Conservation (phyloP, 2,113 vertebrate species). For the cattle (Bos taurus) region DNA sequence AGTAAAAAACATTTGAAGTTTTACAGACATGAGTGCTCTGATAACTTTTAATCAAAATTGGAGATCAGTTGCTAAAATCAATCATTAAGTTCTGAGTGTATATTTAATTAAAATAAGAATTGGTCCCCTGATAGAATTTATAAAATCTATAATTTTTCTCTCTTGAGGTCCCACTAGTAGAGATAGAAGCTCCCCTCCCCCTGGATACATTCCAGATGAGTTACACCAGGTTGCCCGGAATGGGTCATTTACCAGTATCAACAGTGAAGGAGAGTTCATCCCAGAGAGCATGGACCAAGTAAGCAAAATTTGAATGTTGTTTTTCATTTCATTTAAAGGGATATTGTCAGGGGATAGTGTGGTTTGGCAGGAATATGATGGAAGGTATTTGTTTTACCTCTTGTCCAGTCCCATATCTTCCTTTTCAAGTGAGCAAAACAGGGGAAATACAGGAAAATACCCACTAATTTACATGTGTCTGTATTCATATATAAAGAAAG, state of each 20-base stretch:
- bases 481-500: not conserved
- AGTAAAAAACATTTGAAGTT: conserved; percentile 21
- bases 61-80: not conserved
- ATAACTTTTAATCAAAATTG: not conserved
- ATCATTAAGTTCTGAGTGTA: not conserved
- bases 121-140: conserved; percentile 16
- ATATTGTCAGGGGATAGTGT: not conserved
- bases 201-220: conserved; percentile 98
- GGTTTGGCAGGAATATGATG: not conserved
- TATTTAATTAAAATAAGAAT: conserved; percentile 33
- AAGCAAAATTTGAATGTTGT: not conserved
- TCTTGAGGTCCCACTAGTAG: conserved; percentile 87
- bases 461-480: not conserved
- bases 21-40: conserved; percentile 13
- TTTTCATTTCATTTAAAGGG: conserved; percentile 24
- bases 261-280: conserved; percentile 99
- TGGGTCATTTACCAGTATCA: conserved; percentile 99
- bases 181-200: conserved; percentile 96
- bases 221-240: conserved; percentile 96
- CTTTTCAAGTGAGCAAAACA: conserved; percentile 13
- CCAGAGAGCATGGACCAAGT: conserved; percentile 99
- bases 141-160: conserved; percentile 47
- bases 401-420: not conserved
- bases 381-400: not conserved
- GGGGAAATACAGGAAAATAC: not conserved